phyloP scores from a whole-genome alignment of 2,113 vertebrate species.

The Neogobius melanostomus region DNA sequence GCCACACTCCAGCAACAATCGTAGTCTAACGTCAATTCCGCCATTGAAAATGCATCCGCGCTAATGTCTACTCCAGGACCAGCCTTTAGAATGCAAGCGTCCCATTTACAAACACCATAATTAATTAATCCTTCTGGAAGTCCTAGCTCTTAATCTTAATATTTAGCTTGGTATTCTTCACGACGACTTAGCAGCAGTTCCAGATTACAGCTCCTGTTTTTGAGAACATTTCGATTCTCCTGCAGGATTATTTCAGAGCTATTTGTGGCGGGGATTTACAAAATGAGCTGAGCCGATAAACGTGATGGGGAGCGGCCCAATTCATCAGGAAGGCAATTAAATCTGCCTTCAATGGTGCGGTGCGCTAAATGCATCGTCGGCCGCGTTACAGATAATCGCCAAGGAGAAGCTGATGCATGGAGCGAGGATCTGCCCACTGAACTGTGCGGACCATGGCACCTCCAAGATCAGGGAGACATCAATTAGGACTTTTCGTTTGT shows the following conservation, averaged over 20 bases:
- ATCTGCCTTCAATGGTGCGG: background rate
- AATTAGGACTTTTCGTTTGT: no score
- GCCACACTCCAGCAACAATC: no score
- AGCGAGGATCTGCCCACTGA: no score
- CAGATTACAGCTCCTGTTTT: background rate
- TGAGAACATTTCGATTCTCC: background rate
- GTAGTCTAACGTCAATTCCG: no score
- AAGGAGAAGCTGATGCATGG: background rate
- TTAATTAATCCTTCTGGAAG: no score
- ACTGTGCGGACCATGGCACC: no score
- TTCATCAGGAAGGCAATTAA: conserved; percentile 1
- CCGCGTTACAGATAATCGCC: background rate
- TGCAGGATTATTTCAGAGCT: conserved; percentile 1
- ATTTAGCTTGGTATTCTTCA: background rate
- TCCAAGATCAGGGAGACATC: no score
- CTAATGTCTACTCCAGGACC: no score
- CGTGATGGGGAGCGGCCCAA: background rate
- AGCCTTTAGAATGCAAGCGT: no score
- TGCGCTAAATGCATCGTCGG: background rate
- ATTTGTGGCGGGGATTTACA: conserved; percentile 3
- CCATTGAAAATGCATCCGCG: no score
- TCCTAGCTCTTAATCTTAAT: background rate
- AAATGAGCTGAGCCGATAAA: conserved; percentile 1
- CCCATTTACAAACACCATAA: no score
- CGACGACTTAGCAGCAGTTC: background rate